These are phyloP conservation scores for Malurus elegans DNA, from an alignment of 2,113 vertebrate genomes.

Conservation along the genomic window DNA sequence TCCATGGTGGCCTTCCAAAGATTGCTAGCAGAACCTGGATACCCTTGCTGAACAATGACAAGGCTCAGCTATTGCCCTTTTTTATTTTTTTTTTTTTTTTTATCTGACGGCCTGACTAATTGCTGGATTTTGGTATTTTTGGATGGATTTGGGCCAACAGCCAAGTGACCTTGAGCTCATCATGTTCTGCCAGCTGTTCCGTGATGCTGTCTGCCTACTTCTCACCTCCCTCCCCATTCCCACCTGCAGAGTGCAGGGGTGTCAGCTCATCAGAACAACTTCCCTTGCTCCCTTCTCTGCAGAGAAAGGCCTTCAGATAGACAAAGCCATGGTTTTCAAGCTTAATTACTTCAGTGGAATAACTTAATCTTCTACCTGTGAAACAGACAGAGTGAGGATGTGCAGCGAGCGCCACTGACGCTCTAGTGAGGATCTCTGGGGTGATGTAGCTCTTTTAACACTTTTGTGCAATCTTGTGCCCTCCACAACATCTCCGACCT, in stretches of 20 bases:
- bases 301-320: not conserved
- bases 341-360: not conserved
- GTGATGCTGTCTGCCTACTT: not conserved
- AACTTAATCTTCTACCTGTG: not conserved
- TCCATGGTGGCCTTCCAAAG: not conserved
- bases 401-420: not conserved
- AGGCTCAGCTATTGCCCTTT: not conserved
- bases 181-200: not conserved
- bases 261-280: not conserved
- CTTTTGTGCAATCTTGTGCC: not conserved
- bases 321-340: not conserved
- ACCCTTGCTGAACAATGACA: not conserved
- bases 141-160: conserved; percentile 10
- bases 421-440: not conserved
- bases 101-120: not conserved
- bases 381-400: not conserved
- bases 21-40: not conserved
- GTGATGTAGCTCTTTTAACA: accelerated
- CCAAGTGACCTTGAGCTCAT: conserved; percentile 37
- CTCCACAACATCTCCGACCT: not conserved
- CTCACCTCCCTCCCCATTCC: not conserved
- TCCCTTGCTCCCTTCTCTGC: not conserved
- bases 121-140: not conserved
- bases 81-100: too few relatives aligned
- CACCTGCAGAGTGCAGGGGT: not conserved